A percentile compares a stretch with the other conserved stretches of the same genome.
phyloP scores from a whole-genome alignment of 2,797 vertebrate genomes.

The Betta splendens region DNA sequence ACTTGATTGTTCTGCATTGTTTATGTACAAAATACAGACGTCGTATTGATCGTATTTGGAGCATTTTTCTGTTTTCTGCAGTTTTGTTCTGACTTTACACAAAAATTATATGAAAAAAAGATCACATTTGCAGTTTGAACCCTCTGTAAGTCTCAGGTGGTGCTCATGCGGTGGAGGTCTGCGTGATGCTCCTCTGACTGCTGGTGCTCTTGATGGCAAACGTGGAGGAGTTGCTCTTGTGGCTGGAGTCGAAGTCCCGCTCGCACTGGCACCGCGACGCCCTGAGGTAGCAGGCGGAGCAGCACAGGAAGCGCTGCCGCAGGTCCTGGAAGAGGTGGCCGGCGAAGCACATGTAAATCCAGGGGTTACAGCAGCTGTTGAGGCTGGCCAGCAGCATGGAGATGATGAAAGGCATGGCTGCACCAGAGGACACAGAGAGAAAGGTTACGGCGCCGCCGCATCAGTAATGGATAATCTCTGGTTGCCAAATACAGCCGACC shows the following conservation, averaged over 20 bases:
- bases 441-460: conserved; percentile 11
- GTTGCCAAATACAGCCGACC: background rate
- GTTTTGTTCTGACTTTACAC: conserved; percentile 9
- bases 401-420: conserved; percentile 91
- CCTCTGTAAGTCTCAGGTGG: no score
- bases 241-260: conserved; percentile 84
- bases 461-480: background rate
- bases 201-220: conserved; percentile 87
- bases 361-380: conserved; percentile 99
- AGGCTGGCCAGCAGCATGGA: conserved; percentile 96
- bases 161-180: conserved; percentile 78
- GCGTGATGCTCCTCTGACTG: conserved; percentile 89
- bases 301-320: conserved; percentile 89
- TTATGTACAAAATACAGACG: conserved; percentile 8
- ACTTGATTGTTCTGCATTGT: conserved; percentile 22
- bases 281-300: conserved; percentile 83
- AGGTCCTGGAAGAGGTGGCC: conserved; percentile 97
- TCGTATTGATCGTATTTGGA: conserved; percentile 18
- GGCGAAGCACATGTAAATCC: conserved; percentile 99
- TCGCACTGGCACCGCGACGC: conserved; percentile 82
- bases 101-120: conserved; percentile 15
- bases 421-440: conserved; percentile 9
- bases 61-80: conserved; percentile 22
- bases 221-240: conserved; percentile 93
- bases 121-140: conserved; percentile 1